A percentile compares a stretch with the other conserved stretches of the same genome.
Evolutionary conservation across 1,140 invertebrate species (phyloP).

Genomic region (Aphis craccivora): DNA sequence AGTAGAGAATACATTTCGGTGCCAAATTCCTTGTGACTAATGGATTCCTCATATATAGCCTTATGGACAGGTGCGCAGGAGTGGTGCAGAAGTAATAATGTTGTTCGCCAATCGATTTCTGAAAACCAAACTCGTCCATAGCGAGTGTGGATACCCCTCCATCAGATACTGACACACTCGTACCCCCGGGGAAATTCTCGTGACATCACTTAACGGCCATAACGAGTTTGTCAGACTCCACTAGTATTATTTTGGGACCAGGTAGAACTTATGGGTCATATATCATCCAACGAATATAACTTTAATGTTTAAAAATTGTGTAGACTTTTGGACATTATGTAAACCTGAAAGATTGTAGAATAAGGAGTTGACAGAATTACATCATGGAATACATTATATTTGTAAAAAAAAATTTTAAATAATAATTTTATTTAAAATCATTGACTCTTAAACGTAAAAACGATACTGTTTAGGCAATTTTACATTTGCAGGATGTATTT

Average conservation of each 20-base stretch:
- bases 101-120: slow-evolving; percentile 39
- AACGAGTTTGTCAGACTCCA: slow-evolving; percentile 44
- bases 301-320: not conserved
- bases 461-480: not conserved
- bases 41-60: slow-evolving; percentile 24
- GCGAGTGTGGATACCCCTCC: too few relatives aligned
- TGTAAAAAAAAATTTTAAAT: not conserved
- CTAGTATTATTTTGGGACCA: not conserved
- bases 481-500: not conserved
- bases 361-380: not conserved
- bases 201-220: slow-evolving; percentile 30
- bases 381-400: not conserved
- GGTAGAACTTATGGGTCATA: not conserved
- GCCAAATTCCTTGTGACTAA: slow-evolving; percentile 53
- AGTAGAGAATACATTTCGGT: slow-evolving; percentile 9
- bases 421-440: not conserved
- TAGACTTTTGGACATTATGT: not conserved
- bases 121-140: not conserved
- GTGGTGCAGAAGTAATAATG: not conserved
- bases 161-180: not conserved
- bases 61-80: not conserved
- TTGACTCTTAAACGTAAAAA: not conserved
- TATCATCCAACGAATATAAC: not conserved
- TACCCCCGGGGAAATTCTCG: slow-evolving; percentile 32
- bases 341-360: not conserved